Conservation (phyloP, 2,797 vertebrate genomes). For the Diplodus sargus region DNA sequence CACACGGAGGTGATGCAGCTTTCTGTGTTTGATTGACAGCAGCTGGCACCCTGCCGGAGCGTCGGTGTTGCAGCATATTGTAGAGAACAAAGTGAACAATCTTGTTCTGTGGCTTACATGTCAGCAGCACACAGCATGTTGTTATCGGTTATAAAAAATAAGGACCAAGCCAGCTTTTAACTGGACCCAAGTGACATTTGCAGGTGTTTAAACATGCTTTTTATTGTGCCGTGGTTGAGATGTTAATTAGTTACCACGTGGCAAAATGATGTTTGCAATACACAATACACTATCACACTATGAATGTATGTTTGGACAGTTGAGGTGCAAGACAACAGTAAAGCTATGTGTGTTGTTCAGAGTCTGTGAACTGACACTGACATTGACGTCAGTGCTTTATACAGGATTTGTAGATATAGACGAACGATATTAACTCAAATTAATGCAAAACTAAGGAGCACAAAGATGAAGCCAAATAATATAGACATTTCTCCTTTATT, state of each 20-base stretch:
- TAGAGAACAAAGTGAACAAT: no score
- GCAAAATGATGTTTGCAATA: neutral
- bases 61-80: neutral
- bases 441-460: neutral
- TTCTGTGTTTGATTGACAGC: no score
- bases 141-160: neutral
- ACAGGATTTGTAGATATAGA: neutral
- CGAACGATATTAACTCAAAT: neutral
- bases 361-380: neutral
- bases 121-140: neutral
- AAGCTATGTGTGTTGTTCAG: neutral
- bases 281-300: no score
- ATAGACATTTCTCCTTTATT: neutral
- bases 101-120: no score
- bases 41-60: no score
- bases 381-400: neutral
- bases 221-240: constrained; percentile 1
- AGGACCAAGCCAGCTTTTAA: neutral
- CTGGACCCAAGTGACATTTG: neutral
- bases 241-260: neutral
- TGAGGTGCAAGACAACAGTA: neutral
- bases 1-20: no score
- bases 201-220: neutral
- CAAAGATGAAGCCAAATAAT: neutral
- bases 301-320: neutral